Evolutionary conservation across 2,797 vertebrate species (phyloP).

Genomic region (Poecilia velifera): DNA sequence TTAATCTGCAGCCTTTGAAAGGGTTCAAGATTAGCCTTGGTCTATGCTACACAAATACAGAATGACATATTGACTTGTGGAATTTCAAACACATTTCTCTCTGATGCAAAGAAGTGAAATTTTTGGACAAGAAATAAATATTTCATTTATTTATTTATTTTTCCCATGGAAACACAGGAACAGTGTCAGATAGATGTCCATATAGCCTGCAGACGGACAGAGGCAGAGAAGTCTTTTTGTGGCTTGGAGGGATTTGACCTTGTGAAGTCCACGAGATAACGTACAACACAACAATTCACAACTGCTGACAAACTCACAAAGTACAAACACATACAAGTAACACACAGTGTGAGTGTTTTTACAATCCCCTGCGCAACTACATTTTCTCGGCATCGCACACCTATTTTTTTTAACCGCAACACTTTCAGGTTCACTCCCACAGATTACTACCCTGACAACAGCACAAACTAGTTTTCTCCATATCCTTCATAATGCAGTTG

Average conservation of each 20-base stretch:
- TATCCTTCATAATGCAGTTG: constrained; percentile 80
- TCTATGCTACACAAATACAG: constrained; percentile 52
- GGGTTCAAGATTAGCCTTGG: constrained; percentile 49
- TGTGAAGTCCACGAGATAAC: constrained; percentile 27
- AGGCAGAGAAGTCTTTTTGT: constrained; percentile 28
- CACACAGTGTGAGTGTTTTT: constrained; percentile 7
- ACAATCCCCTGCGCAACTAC: constrained; percentile 12
- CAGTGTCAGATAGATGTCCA: constrained; percentile 29
- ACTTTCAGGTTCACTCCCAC: constrained; percentile 47
- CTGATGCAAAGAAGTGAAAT: constrained; percentile 49
- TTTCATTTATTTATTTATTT: constrained; percentile 12
- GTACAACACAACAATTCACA: not conserved
- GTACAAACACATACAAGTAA: constrained; percentile 8
- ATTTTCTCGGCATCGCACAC: constrained; percentile 20
- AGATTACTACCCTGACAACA: constrained; percentile 55
- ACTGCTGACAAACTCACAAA: constrained; percentile 1
- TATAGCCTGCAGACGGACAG: constrained; percentile 49
- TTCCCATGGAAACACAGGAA: constrained; percentile 7
- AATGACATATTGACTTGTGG: constrained; percentile 65
- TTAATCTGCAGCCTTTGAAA: constrained; percentile 40
- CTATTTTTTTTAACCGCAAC: constrained; percentile 35
- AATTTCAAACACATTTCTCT: constrained; percentile 40
- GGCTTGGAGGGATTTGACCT: constrained; percentile 60
- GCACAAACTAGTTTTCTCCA: constrained; percentile 68
- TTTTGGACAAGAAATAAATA: constrained; percentile 19